A percentile compares a stretch with the other conserved stretches of the same genome.
phyloP scores from a whole-genome alignment of 2,888 invertebrate genomes.

The Eumacrocentrus americanus region DNA sequence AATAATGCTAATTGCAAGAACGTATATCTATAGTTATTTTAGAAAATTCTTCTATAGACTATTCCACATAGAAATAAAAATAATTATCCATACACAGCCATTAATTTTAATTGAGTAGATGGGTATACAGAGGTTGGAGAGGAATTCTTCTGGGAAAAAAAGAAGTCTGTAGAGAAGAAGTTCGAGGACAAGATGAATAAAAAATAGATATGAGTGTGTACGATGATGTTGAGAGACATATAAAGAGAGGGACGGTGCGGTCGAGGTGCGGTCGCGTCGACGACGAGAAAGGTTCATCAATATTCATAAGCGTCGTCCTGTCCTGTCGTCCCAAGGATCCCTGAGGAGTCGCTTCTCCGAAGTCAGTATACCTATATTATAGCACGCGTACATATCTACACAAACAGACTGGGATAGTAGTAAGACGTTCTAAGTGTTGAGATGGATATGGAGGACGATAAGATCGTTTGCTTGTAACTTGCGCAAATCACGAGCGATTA shows the following conservation, averaged over 20 bases:
- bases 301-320: constrained; percentile 57
- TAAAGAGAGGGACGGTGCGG: constrained; percentile 32
- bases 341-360: constrained; percentile 26
- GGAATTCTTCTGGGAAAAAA: not conserved
- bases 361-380: not conserved
- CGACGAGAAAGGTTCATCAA: constrained; percentile 58
- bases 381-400: not conserved
- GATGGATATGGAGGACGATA: constrained; percentile 20
- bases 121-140: not conserved
- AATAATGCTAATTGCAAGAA: too few species aligned
- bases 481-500: constrained; percentile 18
- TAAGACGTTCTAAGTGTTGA: too few species aligned
- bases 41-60: too few species aligned
- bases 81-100: too few species aligned
- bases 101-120: not conserved
- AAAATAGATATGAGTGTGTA: constrained; percentile 9
- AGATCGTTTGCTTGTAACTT: constrained; percentile 17
- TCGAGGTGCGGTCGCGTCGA: constrained; percentile 43
- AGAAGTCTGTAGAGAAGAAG: not conserved
- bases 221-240: constrained; percentile 11
- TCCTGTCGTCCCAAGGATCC: constrained; percentile 54
- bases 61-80: not conserved
- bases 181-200: not conserved
- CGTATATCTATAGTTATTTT: too few species aligned
- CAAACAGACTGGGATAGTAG: too few species aligned